phyloP scores from a whole-genome alignment of 2,113 vertebrate species.

The Malurus melanocephalus region DNA sequence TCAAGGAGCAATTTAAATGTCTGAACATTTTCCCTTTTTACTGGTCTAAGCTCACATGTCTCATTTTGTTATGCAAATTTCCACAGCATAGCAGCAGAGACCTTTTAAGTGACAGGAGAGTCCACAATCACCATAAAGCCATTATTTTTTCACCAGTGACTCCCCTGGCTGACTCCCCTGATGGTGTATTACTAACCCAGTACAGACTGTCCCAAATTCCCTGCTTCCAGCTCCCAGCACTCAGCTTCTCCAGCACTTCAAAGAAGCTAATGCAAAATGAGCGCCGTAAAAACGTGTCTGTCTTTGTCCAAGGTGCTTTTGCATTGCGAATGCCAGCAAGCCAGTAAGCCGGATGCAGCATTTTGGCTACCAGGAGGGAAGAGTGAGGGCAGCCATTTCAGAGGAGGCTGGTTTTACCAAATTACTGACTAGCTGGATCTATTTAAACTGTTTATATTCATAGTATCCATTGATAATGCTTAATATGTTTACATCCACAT shows the following conservation, averaged over 20 bases:
- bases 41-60: background rate
- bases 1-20: conserved; percentile 45
- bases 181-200: background rate
- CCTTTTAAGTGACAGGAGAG: background rate
- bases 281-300: background rate
- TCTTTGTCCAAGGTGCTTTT: conserved; percentile 4
- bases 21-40: conserved; percentile 20
- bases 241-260: background rate
- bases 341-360: background rate
- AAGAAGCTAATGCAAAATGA: background rate
- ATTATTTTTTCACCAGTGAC: background rate
- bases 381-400: background rate
- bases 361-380: background rate
- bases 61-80: background rate
- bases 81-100: background rate
- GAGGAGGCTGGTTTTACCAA: background rate
- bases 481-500: background rate
- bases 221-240: background rate
- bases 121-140: background rate
- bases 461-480: background rate
- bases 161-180: background rate
- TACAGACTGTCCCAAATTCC: background rate
- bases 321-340: background rate
- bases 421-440: background rate
- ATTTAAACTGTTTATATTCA: background rate